Evolutionary conservation across 2,797 vertebrate genomes (phyloP), one percentile per base, ranked within the genome.

Genomic region (Myripristis jacobus): DNA sequence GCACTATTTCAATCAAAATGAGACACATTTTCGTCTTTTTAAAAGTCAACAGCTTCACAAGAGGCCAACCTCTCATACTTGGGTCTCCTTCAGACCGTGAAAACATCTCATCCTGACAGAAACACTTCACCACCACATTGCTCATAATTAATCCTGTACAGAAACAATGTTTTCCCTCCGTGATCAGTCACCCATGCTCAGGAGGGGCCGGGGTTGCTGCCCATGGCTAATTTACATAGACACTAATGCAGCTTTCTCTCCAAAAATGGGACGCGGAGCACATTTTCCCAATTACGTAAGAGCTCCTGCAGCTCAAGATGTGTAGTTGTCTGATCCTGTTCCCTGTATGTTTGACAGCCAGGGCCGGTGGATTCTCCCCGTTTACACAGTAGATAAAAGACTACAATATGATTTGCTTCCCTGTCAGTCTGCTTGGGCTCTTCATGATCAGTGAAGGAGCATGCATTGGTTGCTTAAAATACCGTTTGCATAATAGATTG

Each of bases 231-330:
- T 83, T 88, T 70, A 73, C 55, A 80, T 81, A 87, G 60, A 67
- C 61, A 79, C 54, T 59, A 53, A 74, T 64, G 79, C 74, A 66
- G 34, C 41, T 21, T 60, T 52, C 27, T 47, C 52, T 36, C 56
- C 62, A 66, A 79, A 89, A 90, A 67, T 55, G 34, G 16, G 25
- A 69, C 6, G 12, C 18, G 0, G 60, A 9, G 25, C 47, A 76
- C 7, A 16, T 38, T 58, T 80, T 61, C 47, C 67, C 44, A 16
- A 61, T 86, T 90, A 77, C 65, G 64, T 79, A 89, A 90, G 27
- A 54, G 43, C 47, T 78, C 1, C 46, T 65, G 64, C 47, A 10
- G 81, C 54, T 72, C 53, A 73, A 68, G 63, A 73, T 70, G 51
- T 62, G 75, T 24, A 68, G 66, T 66, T 58, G 61, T 73, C 75